Evolutionary conservation across 1,140 invertebrate genomes (phyloP).

Genomic region (Latrodectus geometricus): DNA sequence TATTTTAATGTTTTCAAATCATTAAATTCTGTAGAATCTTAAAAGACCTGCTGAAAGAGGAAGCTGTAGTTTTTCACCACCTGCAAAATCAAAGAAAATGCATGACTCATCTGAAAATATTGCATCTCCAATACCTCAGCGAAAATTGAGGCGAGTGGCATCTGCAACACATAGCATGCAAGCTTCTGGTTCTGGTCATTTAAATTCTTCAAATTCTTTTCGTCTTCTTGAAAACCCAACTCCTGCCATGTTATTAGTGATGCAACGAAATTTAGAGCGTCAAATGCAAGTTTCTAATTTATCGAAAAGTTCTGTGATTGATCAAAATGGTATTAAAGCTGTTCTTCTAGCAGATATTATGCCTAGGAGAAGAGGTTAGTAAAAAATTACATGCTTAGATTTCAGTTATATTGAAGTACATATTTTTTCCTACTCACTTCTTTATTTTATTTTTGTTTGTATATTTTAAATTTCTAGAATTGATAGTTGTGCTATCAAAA

Average conservation of each 20-base stretch:
- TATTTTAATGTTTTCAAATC: too few relatives aligned
- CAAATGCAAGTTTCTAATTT: conserved; percentile 35
- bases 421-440: too few relatives aligned
- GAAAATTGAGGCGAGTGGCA: conserved; percentile 42
- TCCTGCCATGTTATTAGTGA: conserved; percentile 72
- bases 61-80: conserved; percentile 51
- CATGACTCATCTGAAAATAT: conserved; percentile 26
- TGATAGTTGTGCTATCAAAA: too few relatives aligned
- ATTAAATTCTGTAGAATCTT: neutral
- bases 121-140: conserved; percentile 39
- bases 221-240: conserved; percentile 69
- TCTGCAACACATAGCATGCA: conserved; percentile 56
- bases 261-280: conserved; percentile 64
- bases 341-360: neutral
- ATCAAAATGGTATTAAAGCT: conserved; percentile 17
- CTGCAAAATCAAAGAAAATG: conserved; percentile 23
- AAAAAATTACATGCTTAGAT: neutral
- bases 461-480: too few relatives aligned
- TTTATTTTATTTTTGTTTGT: too few relatives aligned
- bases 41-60: conserved; percentile 51
- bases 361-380: conserved; percentile 28
- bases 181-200: conserved; percentile 34
- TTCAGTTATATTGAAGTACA: neutral
- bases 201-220: conserved; percentile 9
- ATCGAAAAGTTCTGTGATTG: neutral